These are phyloP conservation scores for Proteles cristata DNA, from an alignment of 2,113 vertebrate species.

Conservation along the genomic window DNA sequence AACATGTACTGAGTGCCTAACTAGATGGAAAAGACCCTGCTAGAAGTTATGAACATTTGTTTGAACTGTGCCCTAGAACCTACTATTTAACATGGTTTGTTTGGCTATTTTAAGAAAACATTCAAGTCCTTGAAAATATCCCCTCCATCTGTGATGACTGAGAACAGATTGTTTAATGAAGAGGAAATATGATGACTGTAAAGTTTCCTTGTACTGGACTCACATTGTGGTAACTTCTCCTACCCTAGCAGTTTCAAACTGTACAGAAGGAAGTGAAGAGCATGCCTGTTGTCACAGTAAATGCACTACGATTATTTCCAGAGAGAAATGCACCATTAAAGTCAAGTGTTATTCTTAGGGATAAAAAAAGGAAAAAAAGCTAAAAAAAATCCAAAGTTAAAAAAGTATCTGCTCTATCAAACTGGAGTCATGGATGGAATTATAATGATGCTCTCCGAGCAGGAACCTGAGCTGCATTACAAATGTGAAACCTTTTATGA, in stretches of 20 bases:
- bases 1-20: background rate
- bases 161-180: constrained; percentile 66
- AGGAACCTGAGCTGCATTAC: constrained; percentile 52
- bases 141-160: constrained; percentile 63
- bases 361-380: background rate
- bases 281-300: background rate
- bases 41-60: background rate
- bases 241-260: background rate
- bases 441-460: constrained; percentile 11
- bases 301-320: background rate
- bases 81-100: background rate
- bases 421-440: constrained; percentile 45
- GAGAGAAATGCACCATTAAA: background rate
- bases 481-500: constrained; percentile 70
- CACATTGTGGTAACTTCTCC: background rate
- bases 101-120: background rate
- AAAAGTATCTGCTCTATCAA: constrained; percentile 39
- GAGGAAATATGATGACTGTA: background rate
- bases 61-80: background rate
- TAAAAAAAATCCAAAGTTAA: constrained; percentile 25
- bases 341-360: background rate
- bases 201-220: background rate
- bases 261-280: background rate
- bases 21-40: background rate
- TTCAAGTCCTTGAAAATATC: constrained; percentile 54